A percentile compares a stretch with the other conserved stretches of the same genome.
Conservation (phyloP, 2,113 vertebrate species). For the Centropus unirufus region DNA sequence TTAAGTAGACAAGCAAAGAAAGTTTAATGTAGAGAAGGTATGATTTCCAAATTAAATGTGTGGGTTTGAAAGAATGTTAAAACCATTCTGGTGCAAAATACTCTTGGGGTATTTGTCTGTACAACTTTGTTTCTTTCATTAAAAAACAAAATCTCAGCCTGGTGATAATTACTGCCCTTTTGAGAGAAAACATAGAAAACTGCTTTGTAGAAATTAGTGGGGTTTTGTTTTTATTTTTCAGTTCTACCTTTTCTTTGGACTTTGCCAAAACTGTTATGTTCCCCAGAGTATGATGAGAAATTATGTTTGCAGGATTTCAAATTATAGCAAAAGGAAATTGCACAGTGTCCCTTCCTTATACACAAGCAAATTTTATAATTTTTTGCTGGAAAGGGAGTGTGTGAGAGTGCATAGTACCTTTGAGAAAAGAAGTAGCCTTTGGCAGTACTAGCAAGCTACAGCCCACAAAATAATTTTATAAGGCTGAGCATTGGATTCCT, state of each 20-base stretch:
- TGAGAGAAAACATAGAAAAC: not conserved
- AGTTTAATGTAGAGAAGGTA: not conserved
- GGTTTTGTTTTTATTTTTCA: not conserved
- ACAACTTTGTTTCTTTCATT: not conserved
- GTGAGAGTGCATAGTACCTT: not conserved
- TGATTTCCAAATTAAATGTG: conserved; percentile 57
- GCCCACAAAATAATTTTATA: not conserved
- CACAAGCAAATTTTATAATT: conserved; percentile 57
- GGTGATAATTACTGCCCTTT: not conserved
- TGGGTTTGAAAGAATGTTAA: conserved; percentile 27
- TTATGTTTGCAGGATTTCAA: conserved; percentile 61
- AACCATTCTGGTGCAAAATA: not conserved
- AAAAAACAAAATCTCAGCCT: not conserved
- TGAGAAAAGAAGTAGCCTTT: conserved; percentile 51
- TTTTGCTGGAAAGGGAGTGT: conserved; percentile 40
- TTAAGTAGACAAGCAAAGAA: conserved; percentile 53
- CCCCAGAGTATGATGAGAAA: conserved; percentile 38
- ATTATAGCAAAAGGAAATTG: conserved; percentile 74
- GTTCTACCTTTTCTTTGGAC: not conserved
- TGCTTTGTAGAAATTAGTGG: not conserved
- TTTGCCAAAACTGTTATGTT: conserved; percentile 5
- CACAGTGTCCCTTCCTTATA: conserved; percentile 52
- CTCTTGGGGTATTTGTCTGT: conserved; percentile 45
- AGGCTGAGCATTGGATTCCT: not conserved
- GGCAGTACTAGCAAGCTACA: not conserved